phyloP scores from a whole-genome alignment of 2,113 vertebrate species.

The Heteronetta atricapilla region DNA sequence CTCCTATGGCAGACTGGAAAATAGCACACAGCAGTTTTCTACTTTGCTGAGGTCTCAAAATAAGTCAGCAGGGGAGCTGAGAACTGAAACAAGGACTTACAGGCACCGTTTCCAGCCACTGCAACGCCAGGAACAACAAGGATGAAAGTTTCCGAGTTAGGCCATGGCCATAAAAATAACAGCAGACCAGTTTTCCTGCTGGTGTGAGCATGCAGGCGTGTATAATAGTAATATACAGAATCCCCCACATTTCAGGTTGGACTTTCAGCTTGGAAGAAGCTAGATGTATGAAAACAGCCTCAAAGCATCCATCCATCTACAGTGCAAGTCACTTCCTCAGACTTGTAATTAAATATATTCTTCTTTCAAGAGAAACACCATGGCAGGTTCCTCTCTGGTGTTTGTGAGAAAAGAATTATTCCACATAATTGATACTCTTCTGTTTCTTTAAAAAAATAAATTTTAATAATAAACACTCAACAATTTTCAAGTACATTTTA shows the following conservation, averaged over 20 bases:
- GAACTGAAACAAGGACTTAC: not conserved
- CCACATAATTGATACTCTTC: not conserved
- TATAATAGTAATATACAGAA: not conserved
- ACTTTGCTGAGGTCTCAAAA: not conserved
- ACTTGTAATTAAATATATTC: not conserved
- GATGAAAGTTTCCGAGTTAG: not conserved
- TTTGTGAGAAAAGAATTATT: not conserved
- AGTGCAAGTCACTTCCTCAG: not conserved
- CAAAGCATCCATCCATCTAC: not conserved
- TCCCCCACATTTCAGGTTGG: not conserved
- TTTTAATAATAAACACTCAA: slow-evolving; percentile 43
- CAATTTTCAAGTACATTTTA: not conserved
- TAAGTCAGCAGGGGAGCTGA: not conserved
- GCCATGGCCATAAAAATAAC: not conserved
- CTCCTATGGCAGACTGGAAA: not conserved
- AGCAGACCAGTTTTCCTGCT: not conserved
- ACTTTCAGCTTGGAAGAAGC: not conserved
- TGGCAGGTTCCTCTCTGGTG: not conserved
- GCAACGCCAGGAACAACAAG: not conserved
- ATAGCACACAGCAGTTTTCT: not conserved
- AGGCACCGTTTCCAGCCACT: not conserved
- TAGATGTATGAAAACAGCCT: not conserved
- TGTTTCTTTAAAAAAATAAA: not conserved
- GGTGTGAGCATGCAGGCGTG: not conserved
- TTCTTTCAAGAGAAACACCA: not conserved